These are phyloP conservation scores for Synergus umbraculus DNA, from an alignment of 2,888 invertebrate species.

Conservation along the genomic window DNA sequence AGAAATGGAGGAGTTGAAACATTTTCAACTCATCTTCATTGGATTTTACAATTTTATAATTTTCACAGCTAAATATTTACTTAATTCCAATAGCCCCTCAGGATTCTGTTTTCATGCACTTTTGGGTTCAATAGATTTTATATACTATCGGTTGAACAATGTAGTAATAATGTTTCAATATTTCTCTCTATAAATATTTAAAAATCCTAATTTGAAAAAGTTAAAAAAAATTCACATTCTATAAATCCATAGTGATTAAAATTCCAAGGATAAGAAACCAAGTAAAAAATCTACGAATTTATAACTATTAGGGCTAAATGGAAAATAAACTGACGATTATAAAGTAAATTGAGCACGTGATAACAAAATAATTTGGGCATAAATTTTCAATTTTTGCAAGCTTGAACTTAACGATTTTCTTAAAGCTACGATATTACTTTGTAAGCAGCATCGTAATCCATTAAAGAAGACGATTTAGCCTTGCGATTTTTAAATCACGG, in stretches of 20 bases:
- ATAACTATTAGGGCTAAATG: not conserved
- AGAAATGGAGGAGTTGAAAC: not conserved
- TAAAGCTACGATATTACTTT: not conserved
- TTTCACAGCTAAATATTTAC: not conserved
- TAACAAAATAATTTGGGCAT: not conserved
- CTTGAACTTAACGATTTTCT: not conserved
- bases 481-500: not conserved
- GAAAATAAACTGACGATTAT: not conserved
- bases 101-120: not conserved
- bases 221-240: too few relatives aligned
- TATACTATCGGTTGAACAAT: not conserved
- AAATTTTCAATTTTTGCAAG: not conserved
- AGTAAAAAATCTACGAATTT: too few relatives aligned
- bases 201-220: too few relatives aligned
- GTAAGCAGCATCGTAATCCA: not conserved
- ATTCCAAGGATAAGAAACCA: too few relatives aligned
- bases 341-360: not conserved
- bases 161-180: not conserved
- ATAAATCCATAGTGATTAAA: too few relatives aligned
- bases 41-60: not conserved
- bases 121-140: not conserved
- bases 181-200: not conserved
- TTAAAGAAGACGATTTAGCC: not conserved
- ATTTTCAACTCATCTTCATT: slow-evolving; percentile 1
- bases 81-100: not conserved